Conservation (phyloP, 2,888 invertebrate species). For the Tinea semifulvella region DNA sequence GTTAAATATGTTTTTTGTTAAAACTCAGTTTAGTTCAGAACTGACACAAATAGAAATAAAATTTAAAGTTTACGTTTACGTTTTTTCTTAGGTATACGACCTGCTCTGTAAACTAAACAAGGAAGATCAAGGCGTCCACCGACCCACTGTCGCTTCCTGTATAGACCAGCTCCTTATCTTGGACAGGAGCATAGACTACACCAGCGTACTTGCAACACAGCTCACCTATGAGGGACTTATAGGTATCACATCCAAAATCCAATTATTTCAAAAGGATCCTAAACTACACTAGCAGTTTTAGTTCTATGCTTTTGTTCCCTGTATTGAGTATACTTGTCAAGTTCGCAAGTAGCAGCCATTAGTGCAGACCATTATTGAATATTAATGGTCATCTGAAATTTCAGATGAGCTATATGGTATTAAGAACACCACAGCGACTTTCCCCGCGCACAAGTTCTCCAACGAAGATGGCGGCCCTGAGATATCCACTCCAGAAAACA, state of each 20-base stretch:
- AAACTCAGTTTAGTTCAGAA: no score
- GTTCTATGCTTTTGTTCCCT: no score
- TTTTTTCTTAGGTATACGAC: constrained; percentile 87
- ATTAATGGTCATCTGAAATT: no score
- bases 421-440: constrained; percentile 78
- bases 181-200: constrained; percentile 90
- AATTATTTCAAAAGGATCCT: no score
- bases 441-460: constrained; percentile 87
- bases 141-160: constrained; percentile 65
- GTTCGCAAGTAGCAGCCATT: no score
- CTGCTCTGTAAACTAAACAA: constrained; percentile 81
- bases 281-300: no score
- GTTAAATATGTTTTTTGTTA: no score
- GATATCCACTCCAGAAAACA: constrained; percentile 71
- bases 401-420: constrained; percentile 92
- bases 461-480: constrained; percentile 70
- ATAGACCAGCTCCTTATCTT: constrained; percentile 91
- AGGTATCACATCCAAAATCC: no score
- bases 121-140: constrained; percentile 56
- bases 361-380: no score
- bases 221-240: constrained; percentile 97
- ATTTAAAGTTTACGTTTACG: no score
- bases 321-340: no score
- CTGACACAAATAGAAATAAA: no score
- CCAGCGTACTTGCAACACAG: constrained; percentile 93